These are phyloP conservation scores for Sinocyclocheilus maitianheensis DNA, from an alignment of 2,113 vertebrate species.

Conservation along the genomic window DNA sequence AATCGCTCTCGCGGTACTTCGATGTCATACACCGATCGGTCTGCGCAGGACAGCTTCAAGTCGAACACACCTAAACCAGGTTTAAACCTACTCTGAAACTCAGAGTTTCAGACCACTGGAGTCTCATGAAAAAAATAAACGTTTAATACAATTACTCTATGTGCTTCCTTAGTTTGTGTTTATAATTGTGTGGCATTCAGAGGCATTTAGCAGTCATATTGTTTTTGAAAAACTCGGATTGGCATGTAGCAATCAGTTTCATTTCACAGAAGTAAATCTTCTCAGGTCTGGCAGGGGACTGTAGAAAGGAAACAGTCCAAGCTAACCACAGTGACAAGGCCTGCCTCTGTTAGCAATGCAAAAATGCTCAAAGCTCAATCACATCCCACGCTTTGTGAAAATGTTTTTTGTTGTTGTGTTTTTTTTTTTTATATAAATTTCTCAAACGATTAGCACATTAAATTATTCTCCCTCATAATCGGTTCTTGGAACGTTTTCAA, in stretches of 20 bases:
- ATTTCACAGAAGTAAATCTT: background rate
- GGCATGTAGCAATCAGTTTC: background rate
- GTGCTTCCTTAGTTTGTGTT: background rate
- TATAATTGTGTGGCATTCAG: background rate
- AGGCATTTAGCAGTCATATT: background rate
- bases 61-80: too few relatives aligned
- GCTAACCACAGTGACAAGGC: background rate
- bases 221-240: background rate
- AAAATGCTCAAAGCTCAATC: background rate
- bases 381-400: background rate
- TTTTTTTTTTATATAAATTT: background rate
- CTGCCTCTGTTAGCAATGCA: background rate
- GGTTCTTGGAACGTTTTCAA: conserved; percentile 5
- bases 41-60: too few relatives aligned
- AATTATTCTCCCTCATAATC: conserved; percentile 5
- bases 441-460: background rate
- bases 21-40: too few relatives aligned
- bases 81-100: too few relatives aligned
- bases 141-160: background rate
- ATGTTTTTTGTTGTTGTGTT: background rate
- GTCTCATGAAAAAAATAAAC: background rate
- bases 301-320: background rate
- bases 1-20: too few relatives aligned
- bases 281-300: background rate
- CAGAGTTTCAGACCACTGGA: too few relatives aligned